These are phyloP conservation scores for Percopsis omiscomaycus DNA, from an alignment of 2,797 vertebrate genomes.

Conservation along the genomic window DNA sequence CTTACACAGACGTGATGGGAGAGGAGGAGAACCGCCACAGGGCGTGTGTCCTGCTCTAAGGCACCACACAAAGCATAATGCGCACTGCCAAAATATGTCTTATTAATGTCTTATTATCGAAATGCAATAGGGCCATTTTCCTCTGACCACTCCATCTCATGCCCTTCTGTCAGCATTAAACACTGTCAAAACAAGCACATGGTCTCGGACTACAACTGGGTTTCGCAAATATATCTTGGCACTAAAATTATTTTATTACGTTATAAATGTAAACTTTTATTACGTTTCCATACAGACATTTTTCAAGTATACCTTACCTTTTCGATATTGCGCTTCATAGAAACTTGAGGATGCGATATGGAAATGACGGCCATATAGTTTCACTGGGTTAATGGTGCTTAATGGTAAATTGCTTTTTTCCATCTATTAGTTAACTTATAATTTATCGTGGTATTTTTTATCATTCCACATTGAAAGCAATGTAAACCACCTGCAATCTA, in stretches of 20 bases:
- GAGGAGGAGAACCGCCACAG: neutral
- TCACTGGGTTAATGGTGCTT: slow-evolving; percentile 5
- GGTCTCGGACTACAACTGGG: slow-evolving; percentile 35
- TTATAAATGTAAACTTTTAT: slow-evolving; percentile 40
- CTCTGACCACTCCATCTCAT: slow-evolving; percentile 53
- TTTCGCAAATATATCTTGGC: slow-evolving; percentile 46
- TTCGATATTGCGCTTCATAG: neutral
- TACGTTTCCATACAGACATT: no score
- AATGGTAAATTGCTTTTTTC: no score
- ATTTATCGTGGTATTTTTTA: slow-evolving; percentile 10
- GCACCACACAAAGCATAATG: slow-evolving; percentile 57
- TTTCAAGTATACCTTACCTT: neutral
- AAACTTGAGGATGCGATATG: slow-evolving; percentile 1
- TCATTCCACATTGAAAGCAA: slow-evolving; percentile 27
- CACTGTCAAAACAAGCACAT: slow-evolving; percentile 58
- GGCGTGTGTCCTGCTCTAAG: slow-evolving; percentile 43
- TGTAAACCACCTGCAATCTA: slow-evolving; percentile 15
- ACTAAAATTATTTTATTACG: slow-evolving; percentile 23
- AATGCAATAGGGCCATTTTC: slow-evolving; percentile 72
- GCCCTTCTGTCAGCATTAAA: slow-evolving; percentile 52
- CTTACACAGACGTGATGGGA: no score
- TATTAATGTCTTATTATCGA: slow-evolving; percentile 52
- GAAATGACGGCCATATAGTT: slow-evolving; percentile 16
- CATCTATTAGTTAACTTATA: no score
- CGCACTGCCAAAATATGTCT: slow-evolving; percentile 67